A percentile compares a stretch with the other conserved stretches of the same genome.
Conservation (phyloP, 2,797 vertebrate genomes). For the Bradypodion pumilum region DNA sequence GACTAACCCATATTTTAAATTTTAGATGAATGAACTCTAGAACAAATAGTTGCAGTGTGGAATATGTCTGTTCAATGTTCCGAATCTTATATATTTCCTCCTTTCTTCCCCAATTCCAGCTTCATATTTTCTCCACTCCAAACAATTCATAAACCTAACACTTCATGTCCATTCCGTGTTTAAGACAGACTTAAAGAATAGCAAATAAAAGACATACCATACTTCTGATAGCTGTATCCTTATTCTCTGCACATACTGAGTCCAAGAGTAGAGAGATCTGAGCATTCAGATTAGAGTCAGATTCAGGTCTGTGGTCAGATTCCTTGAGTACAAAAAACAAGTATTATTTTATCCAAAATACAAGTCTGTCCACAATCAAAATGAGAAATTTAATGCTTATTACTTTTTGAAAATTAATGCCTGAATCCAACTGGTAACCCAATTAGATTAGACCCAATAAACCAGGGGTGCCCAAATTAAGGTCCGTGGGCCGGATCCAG, state of each 20-base stretch:
- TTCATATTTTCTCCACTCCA: background rate
- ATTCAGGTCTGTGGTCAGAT: slow-evolving; percentile 51
- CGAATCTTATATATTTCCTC: background rate
- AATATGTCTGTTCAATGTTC: background rate
- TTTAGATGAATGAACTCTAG: background rate
- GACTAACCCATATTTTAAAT: background rate
- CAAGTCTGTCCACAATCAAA: background rate
- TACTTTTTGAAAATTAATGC: background rate
- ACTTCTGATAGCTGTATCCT: slow-evolving; percentile 38
- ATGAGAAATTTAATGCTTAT: too few species aligned
- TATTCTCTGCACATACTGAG: slow-evolving; percentile 41
- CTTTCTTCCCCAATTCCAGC: background rate
- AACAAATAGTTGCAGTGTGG: background rate
- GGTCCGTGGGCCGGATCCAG: too few species aligned
- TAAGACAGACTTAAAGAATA: background rate
- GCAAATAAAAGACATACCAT: slow-evolving; percentile 64
- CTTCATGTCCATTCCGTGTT: background rate
- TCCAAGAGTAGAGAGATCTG: slow-evolving; percentile 35
- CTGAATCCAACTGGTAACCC: too few species aligned
- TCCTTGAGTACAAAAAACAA: slow-evolving; percentile 59
- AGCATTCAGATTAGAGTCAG: slow-evolving; percentile 28
- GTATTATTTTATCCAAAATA: background rate
- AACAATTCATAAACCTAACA: background rate
- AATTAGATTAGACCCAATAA: too few species aligned
- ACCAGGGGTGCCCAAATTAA: too few species aligned